phyloP scores from a whole-genome alignment of 1,140 invertebrate species.

The Eumaeus atala region DNA sequence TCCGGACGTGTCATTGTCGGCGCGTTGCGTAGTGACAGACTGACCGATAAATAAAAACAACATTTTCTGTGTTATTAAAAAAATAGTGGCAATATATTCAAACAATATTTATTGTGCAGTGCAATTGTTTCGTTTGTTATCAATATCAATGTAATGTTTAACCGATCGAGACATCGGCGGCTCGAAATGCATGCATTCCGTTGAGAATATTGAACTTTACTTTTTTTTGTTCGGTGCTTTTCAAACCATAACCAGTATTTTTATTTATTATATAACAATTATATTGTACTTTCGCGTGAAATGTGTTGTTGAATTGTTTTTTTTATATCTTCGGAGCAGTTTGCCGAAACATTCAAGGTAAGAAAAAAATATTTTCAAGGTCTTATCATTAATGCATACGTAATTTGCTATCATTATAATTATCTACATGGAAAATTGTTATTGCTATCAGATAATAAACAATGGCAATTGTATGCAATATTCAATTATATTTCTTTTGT shows the following conservation, averaged over 20 bases:
- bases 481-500: too few species aligned
- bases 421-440: conserved; percentile 11
- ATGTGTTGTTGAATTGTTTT: conserved; percentile 33
- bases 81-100: conserved; percentile 26
- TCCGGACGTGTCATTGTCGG: conserved; percentile 32
- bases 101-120: conserved; percentile 37
- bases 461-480: background rate
- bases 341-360: conserved; percentile 66
- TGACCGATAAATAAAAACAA: conserved; percentile 44
- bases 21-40: conserved; percentile 54
- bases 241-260: conserved; percentile 52
- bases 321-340: conserved; percentile 38
- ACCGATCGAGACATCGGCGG: conserved; percentile 34
- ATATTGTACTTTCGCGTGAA: conserved; percentile 26
- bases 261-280: conserved; percentile 30
- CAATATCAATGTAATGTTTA: conserved; percentile 23
- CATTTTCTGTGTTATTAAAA: conserved; percentile 34
- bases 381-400: background rate
- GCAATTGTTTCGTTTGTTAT: conserved; percentile 27
- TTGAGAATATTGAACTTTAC: conserved; percentile 66
- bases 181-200: conserved; percentile 69
- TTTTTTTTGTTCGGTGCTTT: conserved; percentile 62
- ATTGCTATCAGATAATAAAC: conserved; percentile 6
- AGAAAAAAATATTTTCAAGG: conserved; percentile 24
- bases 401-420: conserved; percentile 13